Base-by-base conservation (phyloP, 2,797 vertebrate genomes). In the Cottoperca gobio region DNA sequence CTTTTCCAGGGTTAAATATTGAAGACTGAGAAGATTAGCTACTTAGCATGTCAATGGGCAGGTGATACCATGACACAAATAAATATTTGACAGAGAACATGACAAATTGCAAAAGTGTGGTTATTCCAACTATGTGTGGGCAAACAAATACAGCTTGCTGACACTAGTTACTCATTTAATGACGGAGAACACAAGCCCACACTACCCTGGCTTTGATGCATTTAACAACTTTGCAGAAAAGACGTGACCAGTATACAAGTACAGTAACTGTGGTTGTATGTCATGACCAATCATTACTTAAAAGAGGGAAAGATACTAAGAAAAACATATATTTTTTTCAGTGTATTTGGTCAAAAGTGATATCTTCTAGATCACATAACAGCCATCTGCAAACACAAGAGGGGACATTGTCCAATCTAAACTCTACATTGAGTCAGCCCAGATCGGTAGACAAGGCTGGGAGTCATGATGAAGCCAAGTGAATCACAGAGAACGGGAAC, bases 401-500 rank as follows among this genome's bases (percentile, higher is more conserved):
- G 39, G 50, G 91, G 87, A 95, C 92, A 94, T 94, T 94, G 93
- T 76, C 81, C 92, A 89, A 84, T 81, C 37, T 76, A 76, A 88
- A 70, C 58, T 54, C 10, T 14, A 73, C 7, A 33, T 21, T 73
- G 70, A 83, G 53, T 73, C 55, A 86, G 79, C 21, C 59, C 26
- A 60, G 63, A 79, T n/a, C 24, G 4, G 28, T 68, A 59, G 39
- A 50, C 40, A 59, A 68, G 11, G 16, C 35, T 40, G 21, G 19
- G 28, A 73, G 52, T 67, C 53, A 65, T 3, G 8, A 68, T 26
- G 48, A 67, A 57, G 67, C 45, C 53, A 42, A 42, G 49, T 69
- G 67, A 88, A 77, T 84, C 72, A 82, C 71, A 82, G 39, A 83
- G 35, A 76, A 84, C 12, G 31, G 37, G 11, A 73, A 74, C 59